Percentiles rank a stretch among this genome's conserved stretches.
phyloP scores from a whole-genome alignment of 2,797 vertebrate species.

The Smutsia temminckii region DNA sequence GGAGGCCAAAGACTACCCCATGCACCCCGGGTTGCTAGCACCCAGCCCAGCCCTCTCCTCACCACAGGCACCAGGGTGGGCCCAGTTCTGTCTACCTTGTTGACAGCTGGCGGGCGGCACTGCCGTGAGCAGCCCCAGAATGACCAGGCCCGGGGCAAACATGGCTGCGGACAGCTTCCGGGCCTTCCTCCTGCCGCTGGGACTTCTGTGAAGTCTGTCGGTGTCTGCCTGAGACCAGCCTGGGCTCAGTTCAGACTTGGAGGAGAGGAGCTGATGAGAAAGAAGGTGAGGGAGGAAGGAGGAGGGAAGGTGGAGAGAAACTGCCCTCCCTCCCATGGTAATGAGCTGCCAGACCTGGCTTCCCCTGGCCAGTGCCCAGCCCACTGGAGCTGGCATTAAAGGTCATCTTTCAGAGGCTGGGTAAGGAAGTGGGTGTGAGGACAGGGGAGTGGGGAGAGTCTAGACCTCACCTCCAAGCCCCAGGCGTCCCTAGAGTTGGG shows the following conservation, averaged over 20 bases:
- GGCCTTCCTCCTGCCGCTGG: background rate
- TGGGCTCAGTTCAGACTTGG: background rate
- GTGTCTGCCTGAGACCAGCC: background rate
- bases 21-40: background rate
- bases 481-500: background rate
- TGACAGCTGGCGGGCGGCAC: constrained; percentile 84
- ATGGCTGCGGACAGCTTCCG: constrained; percentile 66
- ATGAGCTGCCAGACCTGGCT: constrained; percentile 63
- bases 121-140: constrained; percentile 78
- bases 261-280: constrained; percentile 14
- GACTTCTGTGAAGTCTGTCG: background rate
- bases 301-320: constrained; percentile 32
- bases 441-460: background rate
- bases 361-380: constrained; percentile 48
- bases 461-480: background rate
- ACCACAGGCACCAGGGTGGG: background rate
- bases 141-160: constrained; percentile 44
- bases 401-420: background rate
- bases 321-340: constrained; percentile 75
- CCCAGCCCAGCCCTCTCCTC: background rate
- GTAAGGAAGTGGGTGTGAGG: background rate
- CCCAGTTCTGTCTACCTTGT: constrained; percentile 83
- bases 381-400: background rate
- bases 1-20: background rate
- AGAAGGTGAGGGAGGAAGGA: background rate